Base-by-base conservation (phyloP, 2,888 invertebrate species). In the Lobophora halterata region DNA sequence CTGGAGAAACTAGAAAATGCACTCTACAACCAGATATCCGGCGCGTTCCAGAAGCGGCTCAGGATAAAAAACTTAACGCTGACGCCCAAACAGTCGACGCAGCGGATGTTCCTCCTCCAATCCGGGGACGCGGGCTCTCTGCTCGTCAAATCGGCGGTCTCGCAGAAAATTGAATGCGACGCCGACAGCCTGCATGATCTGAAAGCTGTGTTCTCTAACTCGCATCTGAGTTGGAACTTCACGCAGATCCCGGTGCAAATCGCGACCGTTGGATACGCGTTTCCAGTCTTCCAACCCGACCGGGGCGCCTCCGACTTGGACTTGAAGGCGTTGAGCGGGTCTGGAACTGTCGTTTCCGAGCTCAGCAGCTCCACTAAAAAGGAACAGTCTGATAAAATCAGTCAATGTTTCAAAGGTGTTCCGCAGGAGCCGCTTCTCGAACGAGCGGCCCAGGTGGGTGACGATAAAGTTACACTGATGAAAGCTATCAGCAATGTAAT, bases 241-340 rank as follows among this genome's bases (percentile, higher is more conserved):
- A 19, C 64, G 5, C 58, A 59, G 10, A 58, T 79, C 28, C 81
- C 85, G 4, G 49, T 72, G 54, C 76, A 79, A 52, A 63, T 80
- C 32, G 53, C 81, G 11, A 79, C 82, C 1, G 70, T 83, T 7
- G 79, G 75, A 3, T 85, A 77, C 46, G 63, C 71, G 34, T 70
- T 79, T 35, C 66, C 73, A 1, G 41, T 59, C 19, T 61, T 58
- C 40, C 43, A 57, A 33, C 10, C 47, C 3, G 23, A 26, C 9
- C 48, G 40, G 18, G 37, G 39, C 36, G 35, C 28, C 14, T 29
- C 54, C 3, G 42, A 38, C 14, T 46, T 54, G 3, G 29, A 49
- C 18, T 12, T 40, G 8, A 42, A 39, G 28, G 12, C 58, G 27
- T 45, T 58, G 21, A 42, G 52, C 3, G 32, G 31, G 27, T 37